Percentiles rank a stretch among this genome's conserved stretches.
phyloP scores from a whole-genome alignment of 2,888 invertebrate species.

The Patella caerulea region DNA sequence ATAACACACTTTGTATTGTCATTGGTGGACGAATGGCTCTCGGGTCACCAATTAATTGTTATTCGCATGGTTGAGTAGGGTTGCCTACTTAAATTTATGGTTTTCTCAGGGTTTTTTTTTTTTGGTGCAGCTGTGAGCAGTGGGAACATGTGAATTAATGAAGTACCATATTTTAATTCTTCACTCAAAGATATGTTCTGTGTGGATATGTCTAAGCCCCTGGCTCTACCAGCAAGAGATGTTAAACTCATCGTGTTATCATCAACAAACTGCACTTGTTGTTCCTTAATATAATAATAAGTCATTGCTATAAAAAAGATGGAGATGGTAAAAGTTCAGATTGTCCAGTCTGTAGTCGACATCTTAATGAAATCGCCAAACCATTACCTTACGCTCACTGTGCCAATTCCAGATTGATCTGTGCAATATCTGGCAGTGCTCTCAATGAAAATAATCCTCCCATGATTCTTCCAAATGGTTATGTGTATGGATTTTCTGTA shows the following conservation, averaged over 20 bases:
- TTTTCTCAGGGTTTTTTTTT: too few species aligned
- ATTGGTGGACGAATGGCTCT: background rate
- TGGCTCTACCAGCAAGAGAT: too few species aligned
- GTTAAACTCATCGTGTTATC: too few species aligned
- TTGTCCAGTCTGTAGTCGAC: conserved; percentile 93
- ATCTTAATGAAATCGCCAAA: conserved; percentile 88
- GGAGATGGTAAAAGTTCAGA: conserved; percentile 78
- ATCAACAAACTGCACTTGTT: background rate
- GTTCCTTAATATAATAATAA: conserved; percentile 40
- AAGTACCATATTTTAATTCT: too few species aligned
- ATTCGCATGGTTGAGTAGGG: too few species aligned
- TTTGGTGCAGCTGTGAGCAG: too few species aligned
- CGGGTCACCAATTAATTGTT: too few species aligned
- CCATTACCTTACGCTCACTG: conserved; percentile 92
- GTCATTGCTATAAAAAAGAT: conserved; percentile 70
- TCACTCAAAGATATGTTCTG: too few species aligned
- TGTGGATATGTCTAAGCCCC: too few species aligned
- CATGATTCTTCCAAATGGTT: conserved; percentile 98
- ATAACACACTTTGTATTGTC: background rate
- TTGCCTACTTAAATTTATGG: too few species aligned
- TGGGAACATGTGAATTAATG: too few species aligned
- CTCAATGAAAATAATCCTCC: conserved; percentile 98
- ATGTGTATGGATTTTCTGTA: conserved; percentile 81
- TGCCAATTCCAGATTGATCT: conserved; percentile 94
- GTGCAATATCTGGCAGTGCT: conserved; percentile 88